Percentiles rank a stretch among this genome's conserved stretches.
Conservation (phyloP, 2,113 vertebrate genomes). For the Trachemys scripta region DNA sequence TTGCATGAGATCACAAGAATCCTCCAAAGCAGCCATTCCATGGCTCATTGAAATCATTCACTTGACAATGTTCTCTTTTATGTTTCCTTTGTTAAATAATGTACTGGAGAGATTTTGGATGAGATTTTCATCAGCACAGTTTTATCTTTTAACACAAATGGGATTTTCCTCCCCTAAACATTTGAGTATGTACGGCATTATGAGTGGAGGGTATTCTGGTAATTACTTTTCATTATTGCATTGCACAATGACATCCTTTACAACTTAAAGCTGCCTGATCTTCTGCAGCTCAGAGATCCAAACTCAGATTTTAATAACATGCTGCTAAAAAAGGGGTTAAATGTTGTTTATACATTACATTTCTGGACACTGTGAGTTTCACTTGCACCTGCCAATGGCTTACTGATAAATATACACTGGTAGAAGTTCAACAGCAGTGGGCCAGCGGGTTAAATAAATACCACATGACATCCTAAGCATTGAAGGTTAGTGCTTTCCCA, state of each 20-base stretch:
- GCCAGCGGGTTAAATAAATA: conserved; percentile 74
- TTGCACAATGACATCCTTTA: conserved; percentile 25
- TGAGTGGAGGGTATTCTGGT: neutral
- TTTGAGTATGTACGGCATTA: accelerated
- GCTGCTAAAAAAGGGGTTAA: conserved; percentile 39
- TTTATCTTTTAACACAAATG: conserved; percentile 3
- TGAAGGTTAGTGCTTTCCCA: conserved; percentile 60
- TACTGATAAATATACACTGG: conserved; percentile 65
- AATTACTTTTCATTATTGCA: conserved; percentile 45
- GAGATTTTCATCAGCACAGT: neutral
- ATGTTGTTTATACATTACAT: conserved; percentile 49
- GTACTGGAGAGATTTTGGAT: conserved; percentile 40
- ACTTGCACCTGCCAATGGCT: conserved; percentile 67
- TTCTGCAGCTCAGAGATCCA: neutral
- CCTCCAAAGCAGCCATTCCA: neutral
- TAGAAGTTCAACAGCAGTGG: conserved; percentile 71
- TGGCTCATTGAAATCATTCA: neutral
- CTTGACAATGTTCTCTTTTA: conserved; percentile 11
- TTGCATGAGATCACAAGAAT: neutral
- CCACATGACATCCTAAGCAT: conserved; percentile 42
- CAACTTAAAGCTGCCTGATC: conserved; percentile 8
- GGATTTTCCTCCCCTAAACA: neutral
- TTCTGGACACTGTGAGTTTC: conserved; percentile 63
- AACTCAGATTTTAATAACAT: conserved; percentile 36
- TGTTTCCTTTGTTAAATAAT: conserved; percentile 34